These are phyloP conservation scores for Sander vitreus DNA, from an alignment of 2,113 vertebrate genomes.

Conservation along the genomic window DNA sequence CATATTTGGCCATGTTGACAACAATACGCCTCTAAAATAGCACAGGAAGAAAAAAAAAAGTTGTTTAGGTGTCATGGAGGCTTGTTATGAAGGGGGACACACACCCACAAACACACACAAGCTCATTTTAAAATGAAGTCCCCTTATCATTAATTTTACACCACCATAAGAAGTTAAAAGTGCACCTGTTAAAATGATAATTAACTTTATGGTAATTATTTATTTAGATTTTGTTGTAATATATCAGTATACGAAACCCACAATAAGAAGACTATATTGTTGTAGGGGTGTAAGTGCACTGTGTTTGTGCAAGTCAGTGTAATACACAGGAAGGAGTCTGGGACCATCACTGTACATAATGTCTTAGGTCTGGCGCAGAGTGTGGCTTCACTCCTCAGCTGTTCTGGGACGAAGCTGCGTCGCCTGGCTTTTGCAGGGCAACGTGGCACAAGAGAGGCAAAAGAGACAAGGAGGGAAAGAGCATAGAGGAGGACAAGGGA, in stretches of 20 bases:
- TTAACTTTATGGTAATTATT: not conserved
- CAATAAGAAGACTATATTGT: not conserved
- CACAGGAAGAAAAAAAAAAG: not conserved
- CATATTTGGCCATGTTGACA: not conserved
- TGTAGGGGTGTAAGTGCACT: not conserved
- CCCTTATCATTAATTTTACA: not conserved
- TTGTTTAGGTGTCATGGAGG: not conserved
- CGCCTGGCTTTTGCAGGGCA: conserved; percentile 61
- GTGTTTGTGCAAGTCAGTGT: not conserved
- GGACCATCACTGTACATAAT: conserved; percentile 7
- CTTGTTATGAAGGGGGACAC: not conserved
- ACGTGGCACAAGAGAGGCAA: conserved; percentile 75
- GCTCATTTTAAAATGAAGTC: not conserved
- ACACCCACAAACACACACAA: not conserved
- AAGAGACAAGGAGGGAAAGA: conserved; percentile 55
- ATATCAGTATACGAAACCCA: too few species aligned
- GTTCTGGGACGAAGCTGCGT: conserved; percentile 33
- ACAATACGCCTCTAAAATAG: not conserved
- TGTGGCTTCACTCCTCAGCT: conserved; percentile 43
- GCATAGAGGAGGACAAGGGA: conserved; percentile 57
- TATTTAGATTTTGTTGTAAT: not conserved
- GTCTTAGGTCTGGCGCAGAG: conserved; percentile 12
- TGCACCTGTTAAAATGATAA: conserved; percentile 13
- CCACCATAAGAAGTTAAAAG: not conserved
- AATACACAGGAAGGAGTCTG: not conserved